A percentile compares a stretch with the other conserved stretches of the same genome.
phyloP scores from a whole-genome alignment of 2,797 vertebrate species.

The Epinephelus malabaricus region DNA sequence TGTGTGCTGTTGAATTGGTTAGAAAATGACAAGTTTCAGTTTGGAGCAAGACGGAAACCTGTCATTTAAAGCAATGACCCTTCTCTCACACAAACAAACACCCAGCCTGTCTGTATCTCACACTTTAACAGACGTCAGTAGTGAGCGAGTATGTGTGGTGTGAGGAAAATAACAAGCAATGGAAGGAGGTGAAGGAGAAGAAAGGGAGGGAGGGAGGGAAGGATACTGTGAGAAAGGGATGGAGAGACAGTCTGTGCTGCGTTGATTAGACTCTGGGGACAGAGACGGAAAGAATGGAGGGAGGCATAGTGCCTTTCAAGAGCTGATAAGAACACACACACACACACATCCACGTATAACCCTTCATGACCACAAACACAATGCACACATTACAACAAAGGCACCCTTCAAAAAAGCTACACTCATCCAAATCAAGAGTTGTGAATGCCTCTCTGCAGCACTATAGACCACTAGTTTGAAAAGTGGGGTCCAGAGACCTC shows the following conservation, averaged over 20 bases:
- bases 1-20: background rate
- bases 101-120: slow-evolving; percentile 21
- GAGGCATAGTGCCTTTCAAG: slow-evolving; percentile 30
- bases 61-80: slow-evolving; percentile 50
- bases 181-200: slow-evolving; percentile 24
- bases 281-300: slow-evolving; percentile 67
- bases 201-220: slow-evolving; percentile 10
- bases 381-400: slow-evolving; percentile 29
- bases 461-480: background rate
- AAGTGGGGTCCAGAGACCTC: background rate
- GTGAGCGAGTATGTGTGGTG: slow-evolving; percentile 10
- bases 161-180: slow-evolving; percentile 26
- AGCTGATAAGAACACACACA: slow-evolving; percentile 65
- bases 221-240: slow-evolving; percentile 14
- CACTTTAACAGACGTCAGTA: slow-evolving; percentile 37
- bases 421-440: slow-evolving; percentile 7
- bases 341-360: background rate
- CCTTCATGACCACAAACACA: slow-evolving; percentile 22
- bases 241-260: slow-evolving; percentile 57
- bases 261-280: slow-evolving; percentile 81
- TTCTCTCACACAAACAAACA: slow-evolving; percentile 17
- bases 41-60: slow-evolving; percentile 32
- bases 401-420: background rate
- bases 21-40: slow-evolving; percentile 46
- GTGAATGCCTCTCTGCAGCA: background rate